Evolutionary conservation across 2,113 vertebrate genomes (phyloP), one percentile per base, ranked within the genome.

Genomic region (Chitala chitala): DNA sequence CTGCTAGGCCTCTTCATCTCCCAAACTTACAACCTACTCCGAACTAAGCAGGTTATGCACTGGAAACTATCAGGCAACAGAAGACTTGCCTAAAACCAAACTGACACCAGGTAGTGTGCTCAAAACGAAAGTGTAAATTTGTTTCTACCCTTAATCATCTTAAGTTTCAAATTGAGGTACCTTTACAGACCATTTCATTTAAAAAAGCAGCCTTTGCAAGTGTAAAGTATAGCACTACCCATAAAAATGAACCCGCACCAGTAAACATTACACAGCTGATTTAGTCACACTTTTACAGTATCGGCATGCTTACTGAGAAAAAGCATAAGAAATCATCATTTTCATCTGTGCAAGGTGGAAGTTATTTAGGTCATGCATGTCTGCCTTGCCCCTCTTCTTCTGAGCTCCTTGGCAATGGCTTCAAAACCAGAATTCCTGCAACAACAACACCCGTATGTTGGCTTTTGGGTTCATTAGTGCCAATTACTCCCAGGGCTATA

Each of bases 401-500:
- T n/a, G n/a, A n/a, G n/a, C n/a, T n/a, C n/a, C n/a, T n/a, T n/a
- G n/a, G n/a, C n/a, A n/a, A n/a, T n/a, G n/a, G n/a, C n/a, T n/a
- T n/a, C n/a, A n/a, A n/a, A n/a, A n/a, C n/a, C n/a, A n/a, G n/a
- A n/a, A n/a, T n/a, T n/a, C n/a, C 54, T 26, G 13, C 54, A 56
- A 64, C 2, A 64, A 36, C 9, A 15, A 3, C 33, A 40, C 12
- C 40, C 44, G 5, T 15, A 48, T 29, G 13, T 8, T 24, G 71
- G 8, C n/a, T 38, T 15, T 5, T 56, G 40, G n/a, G 15, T 48
- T 50, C 24, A 9, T 51, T 61, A 70, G 10, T 42, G 2, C 36
- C 24, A 72, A 78, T 78, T 56, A 78, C 74, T 48, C 38, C 29
- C 36, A 69, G 51, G 63, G 33, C 70, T 79, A 50, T 75, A 46